Evolutionary conservation across 2,113 vertebrate species (phyloP), one percentile per base, ranked within the genome.

Genomic region (Eretmochelys imbricata): DNA sequence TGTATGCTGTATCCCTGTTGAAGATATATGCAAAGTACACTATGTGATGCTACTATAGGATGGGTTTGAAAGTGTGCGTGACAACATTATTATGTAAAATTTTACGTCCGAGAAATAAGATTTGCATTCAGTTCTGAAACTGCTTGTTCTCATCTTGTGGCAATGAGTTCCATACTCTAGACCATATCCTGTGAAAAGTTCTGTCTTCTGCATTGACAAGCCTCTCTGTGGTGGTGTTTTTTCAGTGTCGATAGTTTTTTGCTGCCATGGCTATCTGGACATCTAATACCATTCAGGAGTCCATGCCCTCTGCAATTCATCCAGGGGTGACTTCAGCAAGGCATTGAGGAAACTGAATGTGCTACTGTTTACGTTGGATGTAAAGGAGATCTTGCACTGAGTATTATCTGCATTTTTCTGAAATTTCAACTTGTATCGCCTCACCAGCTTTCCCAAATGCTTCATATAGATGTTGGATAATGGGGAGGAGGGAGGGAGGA

Each of bases 1-100:
- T 12, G 84, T 62, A 0, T 20, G 50, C 5, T 86, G 1, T 2
- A 65, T 24, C 0, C 9, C 0, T 75, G 79, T 35, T 20, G 5
- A 90, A 91, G 6, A 24, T 80, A n/a, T n/a, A 53, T 79, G 72
- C 1, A 1, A 88, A 55, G 9, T 62, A 75, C 4, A 1, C 53
- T 89, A 55, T 55, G 2, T 83, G 4, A 76, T 94, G 4, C 48
- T 89, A 94, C 2, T 2, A 22, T 4, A 78, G 8, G 10, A 0
- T 0, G 80, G 89, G 76, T 42, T 69, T 69, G 6, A 69, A 69
- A n/a, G 4, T n/a, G 4, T 69, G 31, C 16, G 31, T 69, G 62
- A 69, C 35, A 19, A 69, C 62, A 20, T 69, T 65, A 35, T 65
- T 69, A 35, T n/a, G 35, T 35, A 35, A n/a, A 69, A 35, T n/a